A percentile compares a stretch with the other conserved stretches of the same genome.
phyloP scores from a whole-genome alignment of 2,888 invertebrate species.

The Trimorus sp. region DNA sequence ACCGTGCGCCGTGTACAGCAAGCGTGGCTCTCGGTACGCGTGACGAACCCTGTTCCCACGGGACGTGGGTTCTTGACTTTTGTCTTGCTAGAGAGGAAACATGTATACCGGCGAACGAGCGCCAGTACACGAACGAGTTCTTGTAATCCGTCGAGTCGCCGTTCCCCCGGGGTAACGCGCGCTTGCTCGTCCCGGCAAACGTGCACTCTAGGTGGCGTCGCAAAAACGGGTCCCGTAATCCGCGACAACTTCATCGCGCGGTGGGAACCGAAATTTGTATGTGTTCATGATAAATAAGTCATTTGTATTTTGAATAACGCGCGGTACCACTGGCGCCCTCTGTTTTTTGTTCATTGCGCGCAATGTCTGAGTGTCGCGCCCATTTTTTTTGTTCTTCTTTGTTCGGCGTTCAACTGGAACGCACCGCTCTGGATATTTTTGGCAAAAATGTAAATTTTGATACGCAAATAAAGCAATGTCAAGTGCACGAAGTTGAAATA shows the following conservation, averaged over 20 bases:
- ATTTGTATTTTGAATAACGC: too few species aligned
- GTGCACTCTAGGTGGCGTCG: constrained; percentile 16
- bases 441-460: too few species aligned
- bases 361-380: too few species aligned
- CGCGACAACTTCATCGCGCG: neutral
- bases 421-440: too few species aligned
- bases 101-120: constrained; percentile 50
- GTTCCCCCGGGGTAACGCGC: constrained; percentile 52
- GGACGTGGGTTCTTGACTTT: constrained; percentile 72
- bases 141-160: constrained; percentile 66
- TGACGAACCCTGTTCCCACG: constrained; percentile 74
- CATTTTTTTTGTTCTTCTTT: too few species aligned
- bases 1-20: constrained; percentile 35
- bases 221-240: neutral
- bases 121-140: constrained; percentile 64
- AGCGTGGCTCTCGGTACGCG: constrained; percentile 70
- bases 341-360: too few species aligned
- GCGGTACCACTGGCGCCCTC: too few species aligned
- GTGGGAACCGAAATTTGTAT: too few species aligned
- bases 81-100: constrained; percentile 71
- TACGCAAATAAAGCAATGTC: too few species aligned
- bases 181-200: constrained; percentile 52
- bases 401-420: too few species aligned
- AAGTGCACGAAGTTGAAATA: too few species aligned
- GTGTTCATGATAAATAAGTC: too few species aligned